phyloP scores from a whole-genome alignment of 1,140 invertebrate species.

The Drosophila bipectinata region DNA sequence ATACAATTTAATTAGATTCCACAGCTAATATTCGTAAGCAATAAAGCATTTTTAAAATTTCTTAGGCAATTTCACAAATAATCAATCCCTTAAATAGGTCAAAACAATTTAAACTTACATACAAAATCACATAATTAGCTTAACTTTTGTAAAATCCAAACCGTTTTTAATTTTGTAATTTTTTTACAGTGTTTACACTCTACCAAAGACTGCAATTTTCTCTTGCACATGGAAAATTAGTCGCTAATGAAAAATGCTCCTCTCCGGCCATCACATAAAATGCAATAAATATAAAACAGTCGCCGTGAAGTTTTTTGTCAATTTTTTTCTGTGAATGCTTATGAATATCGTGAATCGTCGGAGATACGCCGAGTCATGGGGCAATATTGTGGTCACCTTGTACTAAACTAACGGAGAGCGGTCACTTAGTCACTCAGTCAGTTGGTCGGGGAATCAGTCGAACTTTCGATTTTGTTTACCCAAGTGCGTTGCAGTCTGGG shows the following conservation, averaged over 20 bases:
- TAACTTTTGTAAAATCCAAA: not conserved
- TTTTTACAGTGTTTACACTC: not conserved
- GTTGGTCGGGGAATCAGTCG: constrained; percentile 13
- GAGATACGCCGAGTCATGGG: constrained; percentile 24
- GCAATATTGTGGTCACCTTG: not conserved
- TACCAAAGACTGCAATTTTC: constrained; percentile 18
- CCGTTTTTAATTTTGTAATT: not conserved
- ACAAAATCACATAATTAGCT: not conserved
- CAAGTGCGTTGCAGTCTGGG: constrained; percentile 13
- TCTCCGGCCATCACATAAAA: constrained; percentile 17
- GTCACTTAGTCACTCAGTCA: constrained; percentile 32
- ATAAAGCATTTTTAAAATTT: not conserved
- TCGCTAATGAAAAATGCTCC: constrained; percentile 28
- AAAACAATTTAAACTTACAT: not conserved
- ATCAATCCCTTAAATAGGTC: not conserved
- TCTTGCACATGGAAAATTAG: constrained; percentile 37
- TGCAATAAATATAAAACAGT: constrained; percentile 21
- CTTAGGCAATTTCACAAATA: not conserved
- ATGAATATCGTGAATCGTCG: constrained; percentile 8
- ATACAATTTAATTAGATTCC: no score
- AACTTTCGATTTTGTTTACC: constrained; percentile 57
- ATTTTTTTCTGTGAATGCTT: constrained; percentile 28
- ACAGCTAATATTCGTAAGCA: no score
- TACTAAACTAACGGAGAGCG: constrained; percentile 24
- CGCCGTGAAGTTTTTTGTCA: constrained; percentile 31